phyloP scores from a whole-genome alignment of 2,888 invertebrate species.

The Synergus itoensis region DNA sequence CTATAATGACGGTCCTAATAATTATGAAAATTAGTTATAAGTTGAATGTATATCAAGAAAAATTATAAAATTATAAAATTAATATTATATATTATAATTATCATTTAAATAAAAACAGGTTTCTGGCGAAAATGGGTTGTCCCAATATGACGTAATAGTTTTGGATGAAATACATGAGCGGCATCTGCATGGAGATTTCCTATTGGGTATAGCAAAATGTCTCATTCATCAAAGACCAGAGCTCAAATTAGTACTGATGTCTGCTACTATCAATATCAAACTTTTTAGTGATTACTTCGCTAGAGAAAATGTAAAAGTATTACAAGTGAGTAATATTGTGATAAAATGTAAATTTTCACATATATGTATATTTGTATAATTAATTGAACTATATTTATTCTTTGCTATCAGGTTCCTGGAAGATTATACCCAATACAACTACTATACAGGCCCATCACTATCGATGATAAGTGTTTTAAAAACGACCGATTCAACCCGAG shows the following conservation, averaged over 20 bases:
- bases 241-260: slow-evolving; percentile 97
- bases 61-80: too few species aligned
- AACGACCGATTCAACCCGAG: slow-evolving; percentile 91
- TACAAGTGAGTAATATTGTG: slow-evolving; percentile 82
- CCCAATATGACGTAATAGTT: slow-evolving; percentile 94
- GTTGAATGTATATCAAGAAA: too few species aligned
- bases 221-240: slow-evolving; percentile 88
- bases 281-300: slow-evolving; percentile 95
- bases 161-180: slow-evolving; percentile 99
- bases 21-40: too few species aligned
- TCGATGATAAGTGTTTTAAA: slow-evolving; percentile 82
- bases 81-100: not conserved
- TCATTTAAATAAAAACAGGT: slow-evolving; percentile 80
- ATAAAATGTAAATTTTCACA: slow-evolving; percentile 13
- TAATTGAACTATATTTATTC: slow-evolving; percentile 29
- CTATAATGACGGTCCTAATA: too few species aligned
- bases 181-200: slow-evolving; percentile 95
- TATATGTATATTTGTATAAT: not conserved
- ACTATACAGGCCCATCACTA: slow-evolving; percentile 87
- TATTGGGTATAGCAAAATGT: slow-evolving; percentile 96
- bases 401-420: slow-evolving; percentile 89
- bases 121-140: slow-evolving; percentile 88
- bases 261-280: slow-evolving; percentile 98
- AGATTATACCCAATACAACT: slow-evolving; percentile 95
- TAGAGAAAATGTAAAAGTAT: slow-evolving; percentile 87